Base-by-base conservation (phyloP, 2,113 vertebrate genomes). In the Albula glossodonta region DNA sequence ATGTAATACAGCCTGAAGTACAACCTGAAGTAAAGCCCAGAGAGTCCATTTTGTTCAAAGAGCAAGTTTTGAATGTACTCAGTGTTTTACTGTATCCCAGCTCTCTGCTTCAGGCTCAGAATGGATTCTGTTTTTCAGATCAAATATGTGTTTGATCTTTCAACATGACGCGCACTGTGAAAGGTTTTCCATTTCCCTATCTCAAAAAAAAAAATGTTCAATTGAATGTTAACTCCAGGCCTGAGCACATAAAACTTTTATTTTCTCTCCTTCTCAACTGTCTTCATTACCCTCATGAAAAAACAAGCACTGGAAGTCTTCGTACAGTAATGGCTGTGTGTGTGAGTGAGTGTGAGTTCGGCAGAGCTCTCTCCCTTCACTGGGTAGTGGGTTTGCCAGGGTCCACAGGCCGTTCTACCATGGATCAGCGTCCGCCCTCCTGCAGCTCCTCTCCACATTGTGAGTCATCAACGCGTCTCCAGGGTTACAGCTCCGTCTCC, bases 401-500 rank as follows among this genome's bases (percentile, higher is more conserved):
- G 5, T 74, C 8, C 10, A 22, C 19, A 17, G 63, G 70, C 22
- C n/a, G 5, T 22, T 74, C 31, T 74, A 2, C 0, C 22, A 31
- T 22, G 6, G 22, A n/a, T 22, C 9, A 8, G 70, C 10, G 70
- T 74, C 4, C 9, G 70, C 70, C 22, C 60, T 83, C 83, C 81
- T 2, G 2, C 41, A 52, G 31, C 41, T 83, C 52, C 52, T 31
- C 86, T 83, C 51, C 60, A 15, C 22, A 19, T 22, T 31, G n/a
- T 19, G 5, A 7, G 70, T 74, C 70, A n/a, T 8, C 70, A 8
- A 19, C 5, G 8, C 5, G n/a, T n/a, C 80, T 49, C 49, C 87
- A 86, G 50, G 22, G 80, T 87, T 91, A 93, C 50, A 52, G 63
- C 15, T 17, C 51, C 83, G 51, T 84, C 88, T 93, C 92, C 93